phyloP scores from a whole-genome alignment of 2,888 invertebrate species.

The Melieria picta region DNA sequence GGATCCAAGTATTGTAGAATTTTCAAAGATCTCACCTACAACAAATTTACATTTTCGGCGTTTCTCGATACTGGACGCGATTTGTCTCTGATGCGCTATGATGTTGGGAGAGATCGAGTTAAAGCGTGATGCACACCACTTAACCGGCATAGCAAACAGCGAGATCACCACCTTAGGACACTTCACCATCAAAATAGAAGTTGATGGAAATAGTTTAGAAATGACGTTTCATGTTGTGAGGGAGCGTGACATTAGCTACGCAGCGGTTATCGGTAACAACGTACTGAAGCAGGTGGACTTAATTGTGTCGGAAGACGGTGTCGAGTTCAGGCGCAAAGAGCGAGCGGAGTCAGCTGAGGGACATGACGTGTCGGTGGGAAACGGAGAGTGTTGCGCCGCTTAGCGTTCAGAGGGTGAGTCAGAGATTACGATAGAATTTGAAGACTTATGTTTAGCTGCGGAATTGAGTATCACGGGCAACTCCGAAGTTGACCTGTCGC shows the following conservation, averaged over 20 bases:
- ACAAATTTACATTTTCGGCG: slow-evolving; percentile 18
- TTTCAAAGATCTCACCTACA: slow-evolving; percentile 19
- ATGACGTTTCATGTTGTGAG: slow-evolving; percentile 8
- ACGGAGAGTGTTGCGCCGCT: too few relatives aligned
- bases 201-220: slow-evolving; percentile 1
- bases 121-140: neutral
- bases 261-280: slow-evolving; percentile 1
- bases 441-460: neutral
- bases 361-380: too few relatives aligned
- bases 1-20: neutral
- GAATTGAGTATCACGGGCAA: neutral
- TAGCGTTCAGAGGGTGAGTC: neutral
- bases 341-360: too few relatives aligned
- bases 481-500: neutral
- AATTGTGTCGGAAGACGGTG: neutral
- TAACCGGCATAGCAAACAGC: slow-evolving; percentile 19
- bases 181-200: neutral
- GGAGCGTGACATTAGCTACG: slow-evolving; percentile 15
- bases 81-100: slow-evolving; percentile 26
- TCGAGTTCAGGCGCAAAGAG: neutral
- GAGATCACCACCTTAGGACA: slow-evolving; percentile 21
- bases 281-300: neutral
- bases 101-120: slow-evolving; percentile 25
- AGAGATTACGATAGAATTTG: neutral
- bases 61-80: slow-evolving; percentile 37